These are phyloP conservation scores for Myiozetetes cayanensis DNA, from an alignment of 2,113 vertebrate species.

Conservation along the genomic window DNA sequence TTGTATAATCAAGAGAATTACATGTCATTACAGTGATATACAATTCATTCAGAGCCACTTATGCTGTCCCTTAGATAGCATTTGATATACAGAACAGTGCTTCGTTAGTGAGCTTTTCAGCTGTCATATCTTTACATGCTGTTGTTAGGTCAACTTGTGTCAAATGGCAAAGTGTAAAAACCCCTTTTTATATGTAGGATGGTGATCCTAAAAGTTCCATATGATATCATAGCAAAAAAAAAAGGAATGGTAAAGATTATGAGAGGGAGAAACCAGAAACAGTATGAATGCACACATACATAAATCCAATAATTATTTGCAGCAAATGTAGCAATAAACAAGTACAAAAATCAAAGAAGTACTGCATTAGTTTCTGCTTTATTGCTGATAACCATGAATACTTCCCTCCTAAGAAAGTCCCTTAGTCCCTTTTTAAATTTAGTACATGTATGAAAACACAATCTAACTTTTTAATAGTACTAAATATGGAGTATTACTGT, in stretches of 20 bases:
- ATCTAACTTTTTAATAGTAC: not conserved
- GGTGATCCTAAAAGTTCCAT: not conserved
- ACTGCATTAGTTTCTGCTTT: not conserved
- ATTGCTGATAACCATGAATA: not conserved
- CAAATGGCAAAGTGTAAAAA: not conserved
- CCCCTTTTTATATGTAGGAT: not conserved
- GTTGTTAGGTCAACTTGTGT: not conserved
- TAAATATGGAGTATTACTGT: not conserved
- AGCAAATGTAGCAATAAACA: not conserved
- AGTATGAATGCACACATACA: not conserved
- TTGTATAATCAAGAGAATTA: not conserved
- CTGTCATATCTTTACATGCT: not conserved
- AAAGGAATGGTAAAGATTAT: not conserved
- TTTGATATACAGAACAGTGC: not conserved
- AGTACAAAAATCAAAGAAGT: not conserved
- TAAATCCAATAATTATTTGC: not conserved
- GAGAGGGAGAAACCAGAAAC: not conserved
- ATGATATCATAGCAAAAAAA: too few species aligned
- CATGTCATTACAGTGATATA: not conserved
- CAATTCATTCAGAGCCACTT: not conserved
- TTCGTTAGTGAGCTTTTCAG: not conserved
- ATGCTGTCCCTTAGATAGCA: not conserved
- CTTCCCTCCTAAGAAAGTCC: not conserved
- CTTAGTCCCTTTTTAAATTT: not conserved
- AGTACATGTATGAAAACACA: not conserved